Evolutionary conservation across 2,113 vertebrate genomes (phyloP).

Genomic region (Noturus placidus): DNA sequence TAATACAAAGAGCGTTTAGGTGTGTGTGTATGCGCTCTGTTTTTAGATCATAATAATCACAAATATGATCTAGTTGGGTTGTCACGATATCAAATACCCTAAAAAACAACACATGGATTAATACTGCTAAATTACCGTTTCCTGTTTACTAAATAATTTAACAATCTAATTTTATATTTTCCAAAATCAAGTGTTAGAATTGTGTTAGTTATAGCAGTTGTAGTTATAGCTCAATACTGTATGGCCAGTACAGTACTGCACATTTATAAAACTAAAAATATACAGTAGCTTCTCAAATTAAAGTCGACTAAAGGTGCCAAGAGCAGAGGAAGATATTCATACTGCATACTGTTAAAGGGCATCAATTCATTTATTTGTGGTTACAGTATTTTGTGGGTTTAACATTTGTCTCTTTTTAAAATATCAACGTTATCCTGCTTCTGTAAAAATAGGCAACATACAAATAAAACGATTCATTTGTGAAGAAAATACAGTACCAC

Average conservation of each 20-base stretch:
- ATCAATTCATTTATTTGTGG: not conserved
- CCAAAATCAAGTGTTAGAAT: not conserved
- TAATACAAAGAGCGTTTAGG: not conserved
- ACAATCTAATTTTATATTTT: not conserved
- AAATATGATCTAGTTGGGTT: not conserved
- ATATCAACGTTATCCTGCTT: not conserved
- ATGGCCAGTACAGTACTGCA: not conserved
- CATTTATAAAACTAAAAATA: constrained; percentile 6
- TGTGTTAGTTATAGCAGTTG: not conserved
- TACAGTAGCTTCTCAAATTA: not conserved
- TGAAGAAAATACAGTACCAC: not conserved
- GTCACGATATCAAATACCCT: not conserved
- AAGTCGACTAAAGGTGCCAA: not conserved
- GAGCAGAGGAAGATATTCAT: not conserved
- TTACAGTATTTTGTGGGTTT: not conserved
- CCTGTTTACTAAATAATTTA: not conserved
- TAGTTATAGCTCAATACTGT: not conserved
- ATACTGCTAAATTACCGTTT: not conserved
- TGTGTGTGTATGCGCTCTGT: not conserved
- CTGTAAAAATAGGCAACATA: not conserved
- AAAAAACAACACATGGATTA: not conserved
- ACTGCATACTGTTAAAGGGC: not conserved
- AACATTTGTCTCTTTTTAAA: not conserved
- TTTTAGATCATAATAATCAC: not conserved
- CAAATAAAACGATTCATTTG: not conserved